Evolutionary conservation across 2,797 vertebrate species (phyloP).

Genomic region (Danio aesculapii): DNA sequence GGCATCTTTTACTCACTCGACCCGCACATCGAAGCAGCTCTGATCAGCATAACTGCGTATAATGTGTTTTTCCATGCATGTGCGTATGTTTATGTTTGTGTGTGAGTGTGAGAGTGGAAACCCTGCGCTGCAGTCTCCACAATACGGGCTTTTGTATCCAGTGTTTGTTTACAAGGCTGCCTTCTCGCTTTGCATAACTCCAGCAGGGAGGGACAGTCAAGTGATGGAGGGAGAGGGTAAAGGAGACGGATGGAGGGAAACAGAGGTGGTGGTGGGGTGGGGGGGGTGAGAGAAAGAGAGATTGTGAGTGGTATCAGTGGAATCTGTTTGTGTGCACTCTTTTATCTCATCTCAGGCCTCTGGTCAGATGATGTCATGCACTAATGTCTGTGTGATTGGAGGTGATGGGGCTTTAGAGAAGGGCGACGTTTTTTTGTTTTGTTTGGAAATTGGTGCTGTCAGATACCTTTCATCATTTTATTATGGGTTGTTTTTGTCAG

Average conservation of each 20-base stretch:
- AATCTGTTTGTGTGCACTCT: conserved; percentile 73
- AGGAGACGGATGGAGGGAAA: conserved; percentile 66
- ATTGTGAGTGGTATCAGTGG: conserved; percentile 67
- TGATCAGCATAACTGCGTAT: background rate
- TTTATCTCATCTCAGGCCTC: conserved; percentile 69
- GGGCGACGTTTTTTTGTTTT: background rate
- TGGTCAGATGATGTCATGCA: conserved; percentile 71
- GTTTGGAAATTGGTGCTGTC: background rate
- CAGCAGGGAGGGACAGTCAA: conserved; percentile 76
- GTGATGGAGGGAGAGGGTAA: conserved; percentile 66
- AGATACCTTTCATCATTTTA: background rate
- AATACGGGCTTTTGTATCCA: conserved; percentile 77
- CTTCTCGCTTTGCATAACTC: conserved; percentile 83
- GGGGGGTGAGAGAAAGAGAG: conserved; percentile 62
- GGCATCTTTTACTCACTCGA: background rate
- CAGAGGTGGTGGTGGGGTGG: too few relatives aligned
- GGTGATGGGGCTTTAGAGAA: conserved; percentile 10
- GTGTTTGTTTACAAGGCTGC: conserved; percentile 79
- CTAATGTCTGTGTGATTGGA: conserved; percentile 56
- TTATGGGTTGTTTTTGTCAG: background rate
- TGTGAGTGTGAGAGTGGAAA: conserved; percentile 34
- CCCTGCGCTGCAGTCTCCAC: conserved; percentile 64
- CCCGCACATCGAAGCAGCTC: background rate
- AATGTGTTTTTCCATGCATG: conserved; percentile 52
- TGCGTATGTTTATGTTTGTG: conserved; percentile 55